These are phyloP conservation scores for Lepidurus arcticus DNA, from an alignment of 1,140 invertebrate species.

Conservation along the genomic window DNA sequence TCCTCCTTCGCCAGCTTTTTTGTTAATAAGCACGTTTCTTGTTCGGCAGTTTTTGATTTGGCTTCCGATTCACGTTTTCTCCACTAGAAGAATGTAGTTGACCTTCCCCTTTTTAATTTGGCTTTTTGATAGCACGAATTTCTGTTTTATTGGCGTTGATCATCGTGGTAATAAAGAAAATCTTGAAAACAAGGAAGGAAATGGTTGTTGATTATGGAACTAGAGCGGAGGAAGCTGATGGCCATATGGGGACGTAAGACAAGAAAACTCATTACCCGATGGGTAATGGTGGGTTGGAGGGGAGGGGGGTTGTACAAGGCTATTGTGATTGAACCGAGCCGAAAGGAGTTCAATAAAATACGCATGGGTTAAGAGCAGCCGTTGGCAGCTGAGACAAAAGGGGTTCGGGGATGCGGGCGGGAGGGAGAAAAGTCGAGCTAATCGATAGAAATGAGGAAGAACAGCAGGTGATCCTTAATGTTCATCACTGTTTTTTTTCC, in stretches of 20 bases:
- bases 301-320: background rate
- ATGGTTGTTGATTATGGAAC: background rate
- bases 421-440: background rate
- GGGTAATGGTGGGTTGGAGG: background rate
- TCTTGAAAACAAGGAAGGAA: background rate
- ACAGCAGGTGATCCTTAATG: no score
- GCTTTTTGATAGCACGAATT: background rate
- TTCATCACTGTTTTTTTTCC: no score
- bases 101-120: no score
- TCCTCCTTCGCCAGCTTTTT: background rate
- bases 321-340: background rate
- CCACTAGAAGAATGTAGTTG: no score
- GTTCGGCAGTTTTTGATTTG: background rate
- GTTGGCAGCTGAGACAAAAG: background rate
- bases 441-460: no score
- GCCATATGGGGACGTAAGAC: background rate
- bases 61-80: background rate
- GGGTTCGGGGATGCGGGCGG: background rate
- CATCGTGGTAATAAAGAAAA: background rate
- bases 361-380: background rate
- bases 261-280: background rate
- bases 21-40: background rate
- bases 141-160: background rate
- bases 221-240: background rate
- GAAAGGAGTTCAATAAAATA: background rate